These are phyloP conservation scores for Pycnonotus jocosus DNA, from an alignment of 2,113 vertebrate genomes.

Conservation along the genomic window DNA sequence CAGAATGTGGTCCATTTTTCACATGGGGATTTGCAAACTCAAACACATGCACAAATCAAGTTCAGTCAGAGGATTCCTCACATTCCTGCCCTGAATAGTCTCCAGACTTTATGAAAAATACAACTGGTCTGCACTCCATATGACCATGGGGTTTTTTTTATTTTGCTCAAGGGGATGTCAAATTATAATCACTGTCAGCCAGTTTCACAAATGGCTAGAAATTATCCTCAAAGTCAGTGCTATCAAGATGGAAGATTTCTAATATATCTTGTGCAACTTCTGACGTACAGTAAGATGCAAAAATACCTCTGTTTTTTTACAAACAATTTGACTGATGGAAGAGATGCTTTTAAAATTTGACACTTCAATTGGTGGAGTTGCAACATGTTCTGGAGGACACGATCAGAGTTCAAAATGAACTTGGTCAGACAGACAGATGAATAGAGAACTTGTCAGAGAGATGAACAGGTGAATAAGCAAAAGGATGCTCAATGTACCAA, in stretches of 20 bases:
- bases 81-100: neutral
- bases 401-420: neutral
- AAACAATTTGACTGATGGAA: neutral
- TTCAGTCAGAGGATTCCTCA: neutral
- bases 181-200: neutral
- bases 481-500: neutral
- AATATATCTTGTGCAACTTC: neutral
- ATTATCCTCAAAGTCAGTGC: neutral
- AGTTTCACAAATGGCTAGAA: neutral
- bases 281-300: neutral
- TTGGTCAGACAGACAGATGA: neutral
- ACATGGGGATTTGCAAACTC: neutral
- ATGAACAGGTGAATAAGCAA: neutral
- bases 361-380: neutral
- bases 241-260: neutral
- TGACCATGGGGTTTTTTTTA: neutral
- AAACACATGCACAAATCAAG: neutral
- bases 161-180: neutral
- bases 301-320: neutral
- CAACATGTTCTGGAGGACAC: neutral
- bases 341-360: slow-evolving; percentile 5
- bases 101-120: neutral
- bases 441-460: neutral
- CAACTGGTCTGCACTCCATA: neutral
- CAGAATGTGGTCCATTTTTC: neutral